Evolutionary conservation across 2,113 vertebrate species (phyloP).

Genomic region (Oreochromis tanganicae): DNA sequence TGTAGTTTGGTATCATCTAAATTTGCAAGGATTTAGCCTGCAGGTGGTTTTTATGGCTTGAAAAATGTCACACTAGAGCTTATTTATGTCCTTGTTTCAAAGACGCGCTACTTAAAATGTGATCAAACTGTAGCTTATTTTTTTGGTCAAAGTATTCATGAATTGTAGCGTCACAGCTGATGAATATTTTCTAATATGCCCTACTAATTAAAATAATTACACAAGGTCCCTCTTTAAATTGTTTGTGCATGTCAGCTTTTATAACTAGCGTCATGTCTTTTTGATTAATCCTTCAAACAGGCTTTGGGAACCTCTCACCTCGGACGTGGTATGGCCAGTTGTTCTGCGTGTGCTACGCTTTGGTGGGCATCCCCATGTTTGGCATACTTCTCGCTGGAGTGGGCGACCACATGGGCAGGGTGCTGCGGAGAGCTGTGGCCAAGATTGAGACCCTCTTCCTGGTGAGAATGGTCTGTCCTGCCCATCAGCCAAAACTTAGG

Average conservation of each 20-base stretch:
- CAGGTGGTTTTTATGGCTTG: not conserved
- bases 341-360: conserved; percentile 87
- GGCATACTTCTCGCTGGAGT: conserved; percentile 88
- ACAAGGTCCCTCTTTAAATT: not conserved
- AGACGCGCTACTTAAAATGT: not conserved
- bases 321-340: conserved; percentile 77
- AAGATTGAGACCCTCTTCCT: conserved; percentile 85
- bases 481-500: not conserved
- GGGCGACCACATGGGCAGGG: conserved; percentile 84
- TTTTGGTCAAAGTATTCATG: not conserved
- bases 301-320: conserved; percentile 85
- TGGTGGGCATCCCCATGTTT: conserved; percentile 90
- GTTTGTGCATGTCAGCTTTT: not conserved
- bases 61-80: not conserved
- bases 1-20: not conserved
- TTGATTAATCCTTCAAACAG: conserved; percentile 49
- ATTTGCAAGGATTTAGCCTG: not conserved
- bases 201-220: not conserved
- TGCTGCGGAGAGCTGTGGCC: conserved; percentile 79
- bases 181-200: not conserved
- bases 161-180: not conserved
- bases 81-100: not conserved
- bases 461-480: conserved; percentile 70
- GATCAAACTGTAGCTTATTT: not conserved
- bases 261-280: not conserved